These are phyloP conservation scores for Elanus axillaris DNA, from an alignment of 2,113 vertebrate genomes.

Conservation along the genomic window DNA sequence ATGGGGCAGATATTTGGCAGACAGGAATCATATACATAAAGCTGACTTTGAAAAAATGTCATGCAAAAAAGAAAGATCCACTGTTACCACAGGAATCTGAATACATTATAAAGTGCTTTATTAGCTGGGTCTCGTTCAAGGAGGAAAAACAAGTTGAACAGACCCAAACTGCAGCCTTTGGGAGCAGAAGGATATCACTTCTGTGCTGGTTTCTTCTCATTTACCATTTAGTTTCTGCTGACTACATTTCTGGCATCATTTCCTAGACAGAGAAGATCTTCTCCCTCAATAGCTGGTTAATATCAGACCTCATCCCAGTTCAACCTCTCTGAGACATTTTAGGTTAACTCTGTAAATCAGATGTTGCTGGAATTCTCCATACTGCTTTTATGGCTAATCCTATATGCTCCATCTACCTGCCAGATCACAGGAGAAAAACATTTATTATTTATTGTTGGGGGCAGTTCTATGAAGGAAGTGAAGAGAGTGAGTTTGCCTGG, in stretches of 20 bases:
- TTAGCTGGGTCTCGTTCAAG: not conserved
- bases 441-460: not conserved
- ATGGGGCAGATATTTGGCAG: constrained; percentile 65
- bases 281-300: not conserved
- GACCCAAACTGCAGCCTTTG: not conserved
- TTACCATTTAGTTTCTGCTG: not conserved
- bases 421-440: not conserved
- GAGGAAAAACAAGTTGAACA: not conserved
- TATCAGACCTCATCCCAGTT: not conserved
- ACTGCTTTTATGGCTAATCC: not conserved
- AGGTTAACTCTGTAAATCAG: not conserved
- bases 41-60: constrained; percentile 53
- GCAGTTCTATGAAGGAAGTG: not conserved
- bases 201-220: not conserved
- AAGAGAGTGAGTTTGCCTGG: not conserved
- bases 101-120: not conserved
- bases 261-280: not conserved
- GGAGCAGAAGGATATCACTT: not conserved
- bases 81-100: constrained; percentile 49
- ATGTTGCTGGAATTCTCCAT: not conserved
- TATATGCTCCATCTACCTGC: accelerated
- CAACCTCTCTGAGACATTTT: not conserved
- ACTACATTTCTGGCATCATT: not conserved
- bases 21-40: constrained; percentile 59
- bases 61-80: constrained; percentile 53